Conservation (phyloP, 1,140 invertebrate species). For the Tigriopus japonicus region DNA sequence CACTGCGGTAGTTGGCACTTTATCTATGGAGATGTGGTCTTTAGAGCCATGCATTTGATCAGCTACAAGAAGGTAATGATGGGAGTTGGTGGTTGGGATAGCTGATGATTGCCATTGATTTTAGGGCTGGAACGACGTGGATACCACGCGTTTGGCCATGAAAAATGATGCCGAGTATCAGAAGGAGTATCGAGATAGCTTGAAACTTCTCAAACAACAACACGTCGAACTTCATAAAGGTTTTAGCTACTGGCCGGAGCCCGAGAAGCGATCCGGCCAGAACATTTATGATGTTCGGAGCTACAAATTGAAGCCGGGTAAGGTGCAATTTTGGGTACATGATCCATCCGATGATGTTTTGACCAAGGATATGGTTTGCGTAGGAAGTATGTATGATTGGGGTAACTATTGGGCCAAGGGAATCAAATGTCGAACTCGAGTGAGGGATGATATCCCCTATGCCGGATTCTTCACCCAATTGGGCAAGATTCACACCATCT, state of each 20-base stretch:
- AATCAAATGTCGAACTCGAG: conserved; percentile 1
- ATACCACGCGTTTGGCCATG: not conserved
- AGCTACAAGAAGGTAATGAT: not conserved
- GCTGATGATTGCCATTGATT: too few species aligned
- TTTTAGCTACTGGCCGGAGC: not conserved
- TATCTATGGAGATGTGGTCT: not conserved
- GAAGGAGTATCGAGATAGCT: not conserved
- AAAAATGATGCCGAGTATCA: not conserved
- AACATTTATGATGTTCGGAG: conserved; percentile 8
- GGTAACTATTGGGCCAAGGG: conserved; percentile 14
- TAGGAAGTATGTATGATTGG: conserved; percentile 14
- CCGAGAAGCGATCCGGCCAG: not conserved
- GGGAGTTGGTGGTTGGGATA: too few species aligned
- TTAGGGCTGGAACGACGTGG: conserved; percentile 3
- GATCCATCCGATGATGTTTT: not conserved
- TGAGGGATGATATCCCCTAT: conserved; percentile 12
- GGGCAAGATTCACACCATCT: conserved; percentile 11
- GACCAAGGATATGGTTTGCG: not conserved
- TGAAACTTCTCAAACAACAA: not conserved
- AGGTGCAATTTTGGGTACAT: not conserved
- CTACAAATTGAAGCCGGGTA: conserved; percentile 1
- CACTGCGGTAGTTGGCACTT: not conserved
- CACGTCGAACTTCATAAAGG: not conserved
- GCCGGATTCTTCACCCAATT: conserved; percentile 13
- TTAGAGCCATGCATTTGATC: conserved; percentile 5